These are phyloP conservation scores for Artemia sinica DNA, from an alignment of 2,888 invertebrate species.

Conservation along the genomic window DNA sequence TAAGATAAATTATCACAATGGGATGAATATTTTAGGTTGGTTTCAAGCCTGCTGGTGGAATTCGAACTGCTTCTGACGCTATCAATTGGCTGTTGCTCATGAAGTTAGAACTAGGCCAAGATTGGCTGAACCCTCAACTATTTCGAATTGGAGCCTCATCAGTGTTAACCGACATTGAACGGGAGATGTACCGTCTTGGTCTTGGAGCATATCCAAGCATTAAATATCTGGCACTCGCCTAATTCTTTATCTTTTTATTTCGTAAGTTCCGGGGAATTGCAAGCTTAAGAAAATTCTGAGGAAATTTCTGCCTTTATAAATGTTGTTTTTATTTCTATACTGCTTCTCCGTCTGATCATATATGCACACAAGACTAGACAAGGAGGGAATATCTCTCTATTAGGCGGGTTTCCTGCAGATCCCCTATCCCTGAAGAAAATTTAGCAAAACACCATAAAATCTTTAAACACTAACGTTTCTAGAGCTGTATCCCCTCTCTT, in stretches of 20 bases:
- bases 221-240: constrained; percentile 20
- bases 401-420: too few species aligned
- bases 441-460: too few species aligned
- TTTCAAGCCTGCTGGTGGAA: constrained; percentile 94
- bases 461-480: too few species aligned
- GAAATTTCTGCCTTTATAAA: too few species aligned
- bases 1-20: constrained; percentile 2
- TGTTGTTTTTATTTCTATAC: too few species aligned
- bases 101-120: constrained; percentile 60
- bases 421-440: too few species aligned
- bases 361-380: too few species aligned
- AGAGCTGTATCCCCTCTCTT: too few species aligned
- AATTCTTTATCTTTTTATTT: constrained; percentile 15
- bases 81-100: constrained; percentile 70
- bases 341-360: too few species aligned
- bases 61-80: constrained; percentile 64
- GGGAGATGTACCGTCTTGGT: constrained; percentile 35
- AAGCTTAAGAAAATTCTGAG: too few species aligned
- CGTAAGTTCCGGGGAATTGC: neutral
- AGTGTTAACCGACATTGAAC: constrained; percentile 57
- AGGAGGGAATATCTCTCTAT: too few species aligned
- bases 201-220: constrained; percentile 28
- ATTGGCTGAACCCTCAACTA: constrained; percentile 58
- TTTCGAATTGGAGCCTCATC: constrained; percentile 92
- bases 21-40: constrained; percentile 49